Base-by-base conservation (phyloP, 2,113 vertebrate genomes). In the Mellivora capensis region DNA sequence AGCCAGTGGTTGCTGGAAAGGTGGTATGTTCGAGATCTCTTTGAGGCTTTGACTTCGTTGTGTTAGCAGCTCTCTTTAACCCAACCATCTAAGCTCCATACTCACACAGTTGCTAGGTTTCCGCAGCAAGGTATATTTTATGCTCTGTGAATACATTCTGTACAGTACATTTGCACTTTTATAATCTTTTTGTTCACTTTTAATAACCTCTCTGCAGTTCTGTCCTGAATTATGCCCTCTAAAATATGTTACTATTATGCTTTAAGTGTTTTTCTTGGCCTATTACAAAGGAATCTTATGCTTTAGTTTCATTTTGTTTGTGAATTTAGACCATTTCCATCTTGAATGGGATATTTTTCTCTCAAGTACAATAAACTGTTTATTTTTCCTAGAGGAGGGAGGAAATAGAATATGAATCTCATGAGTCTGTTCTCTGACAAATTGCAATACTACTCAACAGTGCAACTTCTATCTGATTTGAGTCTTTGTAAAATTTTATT, bases 131-230 rank as follows among this genome's bases (percentile, higher is more conserved):
- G 80, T 87, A 79, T 97, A 93, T 94, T 94, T 97, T 98, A 96
- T 86, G 74, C 15, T 64, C 39, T 52, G 52, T 92, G 59, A 96
- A 84, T 93, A 93, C n/a, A 91, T 89, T 84, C 87, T 85, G 21
- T 93, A 91, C 2, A 93, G 95, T 81, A 89, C 83, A 92, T 97
- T 97, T 96, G 39, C 52, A 98, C 79, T 89, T 97, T 94, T 96
- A 89, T 95, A 96, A 98, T 94, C 54, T 84, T 96, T 94, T 80
- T 97, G 89, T 96, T 98, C 95, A 74, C 71, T 96, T 96, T 94
- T 95, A 96, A 96, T 97, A 97, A 97, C 79, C 76, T 94, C 90
- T 94, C 52, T 90, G 81, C 27, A 71, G 54, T 96, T 96, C 52
- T 93, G 4, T 34, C 23, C 95, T 96, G 87, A 97, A 94, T 95